Evolutionary conservation across 2,113 vertebrate species (phyloP).

Genomic region (Pyxicephalus adspersus): DNA sequence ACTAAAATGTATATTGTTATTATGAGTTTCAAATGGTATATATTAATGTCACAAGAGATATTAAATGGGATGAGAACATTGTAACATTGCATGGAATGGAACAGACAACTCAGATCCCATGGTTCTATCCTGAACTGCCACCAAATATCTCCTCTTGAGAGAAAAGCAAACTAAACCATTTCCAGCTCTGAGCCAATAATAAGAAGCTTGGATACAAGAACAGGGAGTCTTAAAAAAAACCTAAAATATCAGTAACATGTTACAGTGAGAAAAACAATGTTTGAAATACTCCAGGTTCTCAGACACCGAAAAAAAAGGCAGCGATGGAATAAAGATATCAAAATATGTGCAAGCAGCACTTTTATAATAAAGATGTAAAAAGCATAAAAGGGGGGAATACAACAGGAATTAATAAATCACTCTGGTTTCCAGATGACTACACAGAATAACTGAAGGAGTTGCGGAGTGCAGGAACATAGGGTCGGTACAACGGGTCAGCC

Average conservation of each 20-base stretch:
- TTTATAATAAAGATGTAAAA: constrained; percentile 37
- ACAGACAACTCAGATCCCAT: neutral
- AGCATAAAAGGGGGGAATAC: constrained; percentile 19
- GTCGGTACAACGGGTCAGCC: constrained; percentile 47
- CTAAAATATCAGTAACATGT: neutral
- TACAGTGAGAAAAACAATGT: neutral
- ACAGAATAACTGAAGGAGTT: constrained; percentile 53
- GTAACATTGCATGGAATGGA: too few relatives aligned
- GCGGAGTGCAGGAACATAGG: constrained; percentile 40
- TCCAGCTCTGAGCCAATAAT: neutral
- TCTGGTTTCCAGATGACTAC: constrained; percentile 48
- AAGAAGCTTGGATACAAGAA: neutral
- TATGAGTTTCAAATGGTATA: too few relatives aligned
- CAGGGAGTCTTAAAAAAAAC: neutral
- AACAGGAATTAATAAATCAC: constrained; percentile 54
- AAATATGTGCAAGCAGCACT: constrained; percentile 37
- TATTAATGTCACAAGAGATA: too few relatives aligned
- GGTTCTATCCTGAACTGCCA: neutral
- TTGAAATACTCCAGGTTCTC: neutral
- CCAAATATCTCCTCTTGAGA: neutral
- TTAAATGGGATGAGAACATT: too few relatives aligned
- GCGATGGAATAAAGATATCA: neutral
- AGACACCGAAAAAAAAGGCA: neutral
- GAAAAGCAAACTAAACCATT: neutral
- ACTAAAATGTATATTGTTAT: too few relatives aligned